A percentile compares a stretch with the other conserved stretches of the same genome.
phyloP scores from a whole-genome alignment of 2,888 invertebrate species.

The Nemurella pictetii region DNA sequence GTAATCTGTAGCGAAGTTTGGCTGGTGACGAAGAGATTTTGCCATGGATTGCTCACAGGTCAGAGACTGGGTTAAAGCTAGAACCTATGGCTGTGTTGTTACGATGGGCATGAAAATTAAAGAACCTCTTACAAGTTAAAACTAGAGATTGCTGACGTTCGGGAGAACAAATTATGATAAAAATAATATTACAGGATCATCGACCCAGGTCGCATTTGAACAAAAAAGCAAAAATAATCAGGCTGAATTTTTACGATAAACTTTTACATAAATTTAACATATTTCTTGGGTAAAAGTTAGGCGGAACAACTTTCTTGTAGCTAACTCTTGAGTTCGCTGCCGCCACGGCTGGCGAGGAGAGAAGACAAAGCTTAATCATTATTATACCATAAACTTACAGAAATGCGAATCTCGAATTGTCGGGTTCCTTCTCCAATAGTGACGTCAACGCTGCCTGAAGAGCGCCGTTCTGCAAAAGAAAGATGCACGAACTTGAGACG shows the following conservation, averaged over 20 bases:
- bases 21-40: background rate
- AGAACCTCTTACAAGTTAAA: background rate
- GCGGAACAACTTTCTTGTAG: background rate
- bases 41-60: background rate
- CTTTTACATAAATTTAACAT: background rate
- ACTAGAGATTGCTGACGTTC: background rate
- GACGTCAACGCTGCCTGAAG: constrained; percentile 68
- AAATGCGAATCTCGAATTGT: constrained; percentile 44
- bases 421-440: constrained; percentile 65
- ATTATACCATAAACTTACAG: constrained; percentile 31
- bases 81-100: no score
- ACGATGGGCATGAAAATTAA: background rate
- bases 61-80: background rate
- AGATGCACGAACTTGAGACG: background rate
- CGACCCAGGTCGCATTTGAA: background rate
- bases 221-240: background rate
- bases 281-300: background rate
- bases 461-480: constrained; percentile 62
- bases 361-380: constrained; percentile 8
- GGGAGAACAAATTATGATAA: background rate
- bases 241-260: background rate
- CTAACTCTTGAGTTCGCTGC: background rate
- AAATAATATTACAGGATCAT: background rate
- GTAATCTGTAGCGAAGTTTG: background rate
- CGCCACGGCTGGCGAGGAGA: background rate